Percentiles rank a stretch among this genome's conserved stretches.
These are phyloP conservation scores for Lophochroa leadbeateri DNA, from an alignment of 2,113 vertebrate species.

Conservation along the genomic window DNA sequence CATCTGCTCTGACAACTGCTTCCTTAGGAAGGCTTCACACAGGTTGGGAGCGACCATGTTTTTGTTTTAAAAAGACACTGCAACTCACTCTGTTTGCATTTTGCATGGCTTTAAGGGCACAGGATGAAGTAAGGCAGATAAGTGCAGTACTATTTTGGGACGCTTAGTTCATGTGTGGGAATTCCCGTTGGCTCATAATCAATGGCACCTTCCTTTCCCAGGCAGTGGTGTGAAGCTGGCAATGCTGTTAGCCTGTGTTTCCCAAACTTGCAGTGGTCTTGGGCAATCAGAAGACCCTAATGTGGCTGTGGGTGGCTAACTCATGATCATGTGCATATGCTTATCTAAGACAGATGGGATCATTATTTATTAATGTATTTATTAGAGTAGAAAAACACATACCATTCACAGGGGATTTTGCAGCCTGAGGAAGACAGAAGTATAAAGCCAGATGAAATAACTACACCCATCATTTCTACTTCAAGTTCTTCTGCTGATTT, in stretches of 20 bases:
- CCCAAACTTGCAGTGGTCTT: background rate
- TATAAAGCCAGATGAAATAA: background rate
- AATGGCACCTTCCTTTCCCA: background rate
- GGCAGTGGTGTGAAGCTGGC: background rate
- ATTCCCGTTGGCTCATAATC: fast-evolving
- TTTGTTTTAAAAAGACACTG: background rate
- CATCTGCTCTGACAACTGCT: slow-evolving; percentile 69
- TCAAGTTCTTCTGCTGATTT: background rate
- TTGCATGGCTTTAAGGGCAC: background rate
- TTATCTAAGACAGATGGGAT: background rate
- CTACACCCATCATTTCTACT: background rate
- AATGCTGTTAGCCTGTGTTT: background rate
- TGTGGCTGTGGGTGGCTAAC: background rate
- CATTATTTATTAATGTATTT: background rate
- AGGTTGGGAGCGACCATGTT: background rate
- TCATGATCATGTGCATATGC: background rate
- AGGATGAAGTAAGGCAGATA: background rate
- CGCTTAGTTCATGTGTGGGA: background rate
- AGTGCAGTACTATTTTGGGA: background rate
- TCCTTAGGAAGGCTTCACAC: background rate
- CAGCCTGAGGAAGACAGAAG: background rate
- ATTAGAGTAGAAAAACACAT: background rate
- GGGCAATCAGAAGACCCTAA: background rate
- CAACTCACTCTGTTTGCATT: background rate
- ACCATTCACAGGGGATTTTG: background rate